A percentile compares a stretch with the other conserved stretches of the same genome.
These are phyloP conservation scores for Zaprionus ornatus DNA, from an alignment of 1,140 invertebrate species.

Conservation along the genomic window DNA sequence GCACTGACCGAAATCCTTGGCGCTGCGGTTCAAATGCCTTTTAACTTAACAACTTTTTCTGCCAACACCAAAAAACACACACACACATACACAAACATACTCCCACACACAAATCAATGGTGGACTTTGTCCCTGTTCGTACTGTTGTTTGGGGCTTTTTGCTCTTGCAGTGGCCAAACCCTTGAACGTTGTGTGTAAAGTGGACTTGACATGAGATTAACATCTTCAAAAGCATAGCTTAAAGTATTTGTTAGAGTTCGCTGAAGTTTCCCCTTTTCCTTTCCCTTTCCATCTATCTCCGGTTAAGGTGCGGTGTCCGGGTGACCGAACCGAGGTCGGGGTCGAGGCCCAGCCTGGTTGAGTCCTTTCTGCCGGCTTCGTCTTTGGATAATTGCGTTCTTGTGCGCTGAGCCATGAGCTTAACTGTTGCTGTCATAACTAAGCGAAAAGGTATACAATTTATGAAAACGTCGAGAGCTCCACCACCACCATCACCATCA, in stretches of 20 bases:
- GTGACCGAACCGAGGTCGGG: conserved; percentile 22
- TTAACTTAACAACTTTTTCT: conserved; percentile 83
- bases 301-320: conserved; percentile 48
- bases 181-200: conserved; percentile 81
- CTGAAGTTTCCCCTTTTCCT: conserved; percentile 51
- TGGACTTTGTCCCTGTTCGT: conserved; percentile 64
- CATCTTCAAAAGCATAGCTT: conserved; percentile 83
- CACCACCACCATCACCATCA: conserved; percentile 1
- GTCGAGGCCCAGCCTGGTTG: conserved; percentile 17
- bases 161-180: conserved; percentile 45
- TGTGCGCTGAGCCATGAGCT: conserved; percentile 81
- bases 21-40: conserved; percentile 81
- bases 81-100: conserved; percentile 16
- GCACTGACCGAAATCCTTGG: conserved; percentile 71
- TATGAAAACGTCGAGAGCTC: conserved; percentile 67
- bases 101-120: conserved; percentile 68
- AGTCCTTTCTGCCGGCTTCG: conserved; percentile 48
- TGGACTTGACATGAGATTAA: conserved; percentile 83
- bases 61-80: conserved; percentile 68
- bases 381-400: conserved; percentile 81
- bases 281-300: background rate
- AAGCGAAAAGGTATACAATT: conserved; percentile 80
- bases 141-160: conserved; percentile 30
- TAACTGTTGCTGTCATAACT: conserved; percentile 83
- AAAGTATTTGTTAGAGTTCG: conserved; percentile 81